Conservation (phyloP, 2,113 vertebrate species). For the Prunella himalayana region DNA sequence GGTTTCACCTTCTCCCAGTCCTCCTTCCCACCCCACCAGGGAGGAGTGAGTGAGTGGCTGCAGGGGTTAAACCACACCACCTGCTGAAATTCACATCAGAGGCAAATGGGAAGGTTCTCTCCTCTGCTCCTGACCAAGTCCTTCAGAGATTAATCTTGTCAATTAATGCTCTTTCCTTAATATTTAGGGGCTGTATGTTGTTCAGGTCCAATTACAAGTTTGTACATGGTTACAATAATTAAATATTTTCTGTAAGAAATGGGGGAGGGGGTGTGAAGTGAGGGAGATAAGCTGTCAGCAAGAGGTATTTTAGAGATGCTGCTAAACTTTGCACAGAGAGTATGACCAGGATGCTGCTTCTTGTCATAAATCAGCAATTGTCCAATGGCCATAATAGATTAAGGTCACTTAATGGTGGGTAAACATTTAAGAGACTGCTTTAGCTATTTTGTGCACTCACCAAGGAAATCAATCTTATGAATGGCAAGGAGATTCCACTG, state of each 20-base stretch:
- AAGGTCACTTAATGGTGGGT: neutral
- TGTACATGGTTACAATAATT: neutral
- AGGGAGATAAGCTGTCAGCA: neutral
- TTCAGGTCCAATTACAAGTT: neutral
- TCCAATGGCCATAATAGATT: neutral
- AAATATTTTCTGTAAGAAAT: neutral
- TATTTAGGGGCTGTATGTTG: neutral
- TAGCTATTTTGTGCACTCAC: neutral
- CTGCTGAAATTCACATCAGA: neutral
- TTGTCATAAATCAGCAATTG: neutral
- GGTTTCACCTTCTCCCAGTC: neutral
- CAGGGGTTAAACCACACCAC: neutral
- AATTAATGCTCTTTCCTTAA: neutral
- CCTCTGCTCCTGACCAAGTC: neutral
- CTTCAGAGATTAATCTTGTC: neutral
- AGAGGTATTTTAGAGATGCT: neutral
- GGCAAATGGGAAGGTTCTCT: neutral
- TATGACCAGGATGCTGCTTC: neutral
- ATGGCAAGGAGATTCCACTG: neutral
- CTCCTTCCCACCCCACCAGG: neutral
- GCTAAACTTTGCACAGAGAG: neutral
- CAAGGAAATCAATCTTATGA: neutral
- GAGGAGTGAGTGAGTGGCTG: neutral
- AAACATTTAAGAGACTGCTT: neutral
- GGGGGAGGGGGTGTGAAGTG: accelerated